Evolutionary conservation across 2,888 invertebrate species (phyloP), one percentile per base, ranked within the genome.

Genomic region (Morinoia aosen): DNA sequence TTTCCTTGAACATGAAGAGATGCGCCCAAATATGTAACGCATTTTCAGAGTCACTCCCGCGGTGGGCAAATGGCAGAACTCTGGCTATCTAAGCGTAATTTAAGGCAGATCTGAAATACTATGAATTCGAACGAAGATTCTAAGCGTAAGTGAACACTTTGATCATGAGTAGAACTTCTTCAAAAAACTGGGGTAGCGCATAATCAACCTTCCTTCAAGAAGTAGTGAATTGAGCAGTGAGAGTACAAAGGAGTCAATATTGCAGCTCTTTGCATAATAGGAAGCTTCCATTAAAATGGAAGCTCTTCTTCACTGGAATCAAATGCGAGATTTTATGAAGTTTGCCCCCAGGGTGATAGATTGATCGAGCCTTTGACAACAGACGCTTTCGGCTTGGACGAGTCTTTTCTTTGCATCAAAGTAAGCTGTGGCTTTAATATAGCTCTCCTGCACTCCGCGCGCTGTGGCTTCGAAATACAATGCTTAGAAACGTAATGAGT

Each of bases 291-390:
- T 93, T 93, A 93, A 57, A 93, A 93, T 93, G 93, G n/a, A 48
- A 56, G 57, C 93, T 57, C 57, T 93, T 12, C 93, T 56, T 56
- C 93, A 4, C 12, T 7, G 33, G 33, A 93, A 39, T 48, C 57
- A 93, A 56, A 56, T 33, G 93, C 48, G 57, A 14, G 93, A 57
- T 57, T 93, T 93, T 93, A 93, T 93, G 93, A 93, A 93, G 93
- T 93, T 93, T 93, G 93, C 93, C 93, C 90, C 57, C 58, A 93
- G 93, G 93, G 93, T 57, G 93, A 93, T 93, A 93, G 93, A 93
- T 93, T 93, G 93, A 93, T 93, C 93, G 93, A 39, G 93, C 57
- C 93, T 56, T 93, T 93, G 90, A 90, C 39, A 90, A 48, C 48
- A 90, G 90, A 90, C n/a, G 48, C 90, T 48, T 90, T 48, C 90